These are phyloP conservation scores for Drosophila lacteicornis DNA, from an alignment of 1,140 invertebrate genomes.

Conservation along the genomic window DNA sequence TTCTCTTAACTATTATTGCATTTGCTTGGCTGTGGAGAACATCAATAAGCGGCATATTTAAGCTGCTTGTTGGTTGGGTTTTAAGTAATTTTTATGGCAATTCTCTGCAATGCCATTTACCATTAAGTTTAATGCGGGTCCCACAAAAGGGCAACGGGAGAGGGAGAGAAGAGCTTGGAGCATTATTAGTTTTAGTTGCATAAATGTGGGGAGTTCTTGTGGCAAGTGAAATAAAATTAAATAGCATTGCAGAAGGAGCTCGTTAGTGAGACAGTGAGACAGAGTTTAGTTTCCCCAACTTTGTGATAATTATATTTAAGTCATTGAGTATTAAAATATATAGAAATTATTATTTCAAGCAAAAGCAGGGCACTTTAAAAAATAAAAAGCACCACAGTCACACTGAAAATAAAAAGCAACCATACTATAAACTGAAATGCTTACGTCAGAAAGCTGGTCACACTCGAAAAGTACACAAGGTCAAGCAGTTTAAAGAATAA, in stretches of 20 bases:
- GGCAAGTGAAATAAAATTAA: constrained; percentile 20
- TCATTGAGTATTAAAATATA: not conserved
- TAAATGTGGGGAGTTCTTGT: constrained; percentile 24
- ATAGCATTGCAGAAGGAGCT: constrained; percentile 12
- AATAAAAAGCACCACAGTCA: not conserved
- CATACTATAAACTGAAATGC: not conserved
- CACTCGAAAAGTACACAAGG: not conserved
- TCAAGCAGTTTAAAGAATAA: not conserved
- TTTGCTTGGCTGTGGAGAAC: constrained; percentile 41
- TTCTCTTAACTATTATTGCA: constrained; percentile 48
- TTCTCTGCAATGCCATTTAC: constrained; percentile 55
- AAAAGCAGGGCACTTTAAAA: too few species aligned
- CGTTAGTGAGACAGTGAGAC: not conserved
- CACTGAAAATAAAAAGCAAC: not conserved
- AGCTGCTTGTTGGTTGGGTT: constrained; percentile 72
- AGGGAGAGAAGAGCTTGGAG: not conserved
- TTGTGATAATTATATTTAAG: not conserved
- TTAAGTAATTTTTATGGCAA: constrained; percentile 77
- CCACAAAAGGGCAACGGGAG: not conserved
- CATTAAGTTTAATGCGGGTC: constrained; percentile 34
- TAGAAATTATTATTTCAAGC: not conserved
- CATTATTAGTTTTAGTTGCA: constrained; percentile 46
- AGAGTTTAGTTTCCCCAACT: constrained; percentile 2
- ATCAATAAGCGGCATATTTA: constrained; percentile 74
- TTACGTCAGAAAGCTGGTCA: not conserved